Conservation (phyloP, 2,888 invertebrate genomes). For the Leptopilina drosophilae region DNA sequence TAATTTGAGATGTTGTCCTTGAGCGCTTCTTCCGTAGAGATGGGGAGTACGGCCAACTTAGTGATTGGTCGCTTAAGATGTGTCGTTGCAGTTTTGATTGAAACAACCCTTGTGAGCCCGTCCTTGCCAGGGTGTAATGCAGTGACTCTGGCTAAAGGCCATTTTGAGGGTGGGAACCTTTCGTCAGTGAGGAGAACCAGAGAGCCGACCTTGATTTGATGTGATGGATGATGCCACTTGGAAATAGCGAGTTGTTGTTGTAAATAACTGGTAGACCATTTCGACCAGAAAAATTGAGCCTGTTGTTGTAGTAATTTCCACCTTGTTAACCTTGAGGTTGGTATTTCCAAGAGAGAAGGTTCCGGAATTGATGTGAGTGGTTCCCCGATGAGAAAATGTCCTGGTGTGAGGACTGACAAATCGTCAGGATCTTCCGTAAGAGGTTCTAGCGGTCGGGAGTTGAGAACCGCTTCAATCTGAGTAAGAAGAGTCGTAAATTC, state of each 20-base stretch:
- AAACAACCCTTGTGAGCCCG: conserved; percentile 40
- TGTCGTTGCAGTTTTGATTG: background rate
- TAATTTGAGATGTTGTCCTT: no score
- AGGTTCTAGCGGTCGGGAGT: conserved; percentile 56
- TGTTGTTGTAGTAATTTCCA: conserved; percentile 47
- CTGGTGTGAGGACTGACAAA: background rate
- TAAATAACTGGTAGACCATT: conserved; percentile 39
- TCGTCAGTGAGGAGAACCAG: conserved; percentile 37
- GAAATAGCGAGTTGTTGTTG: conserved; percentile 35
- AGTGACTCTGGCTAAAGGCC: conserved; percentile 8
- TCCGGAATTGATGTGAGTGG: background rate
- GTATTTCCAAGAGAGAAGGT: conserved; percentile 42
- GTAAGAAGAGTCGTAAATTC: conserved; percentile 48
- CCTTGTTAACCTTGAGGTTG: conserved; percentile 52
- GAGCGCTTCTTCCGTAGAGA: no score
- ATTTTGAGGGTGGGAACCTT: conserved; percentile 26
- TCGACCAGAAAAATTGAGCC: conserved; percentile 37
- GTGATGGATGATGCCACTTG: conserved; percentile 9
- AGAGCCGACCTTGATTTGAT: conserved; percentile 9
- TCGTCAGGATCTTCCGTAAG: conserved; percentile 4
- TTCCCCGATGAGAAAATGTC: conserved; percentile 5
- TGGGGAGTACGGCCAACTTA: no score
- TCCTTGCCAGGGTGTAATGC: conserved; percentile 40
- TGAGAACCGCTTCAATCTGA: conserved; percentile 59
- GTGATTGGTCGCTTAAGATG: no score